phyloP scores from a whole-genome alignment of 2,113 vertebrate genomes.

The Myodes glareolus region DNA sequence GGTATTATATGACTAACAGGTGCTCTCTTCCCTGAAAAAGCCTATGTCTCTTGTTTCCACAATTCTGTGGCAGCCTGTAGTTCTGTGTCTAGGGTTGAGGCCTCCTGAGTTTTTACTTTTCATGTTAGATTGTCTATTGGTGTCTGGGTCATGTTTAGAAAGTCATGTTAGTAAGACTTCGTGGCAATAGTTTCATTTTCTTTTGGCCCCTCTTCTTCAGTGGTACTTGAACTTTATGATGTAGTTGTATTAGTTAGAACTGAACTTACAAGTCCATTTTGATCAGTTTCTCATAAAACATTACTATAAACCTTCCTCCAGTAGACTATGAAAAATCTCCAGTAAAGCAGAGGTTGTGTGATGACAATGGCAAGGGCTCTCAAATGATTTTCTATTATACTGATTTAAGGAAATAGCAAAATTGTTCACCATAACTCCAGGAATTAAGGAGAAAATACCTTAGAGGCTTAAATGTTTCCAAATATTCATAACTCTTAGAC shows the following conservation, averaged over 20 bases:
- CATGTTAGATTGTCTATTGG: neutral
- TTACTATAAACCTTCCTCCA: slow-evolving; percentile 66
- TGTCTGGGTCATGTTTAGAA: no score
- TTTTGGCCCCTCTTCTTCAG: neutral
- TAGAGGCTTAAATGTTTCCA: slow-evolving; percentile 44
- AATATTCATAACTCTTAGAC: slow-evolving; percentile 40
- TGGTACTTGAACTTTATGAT: no score
- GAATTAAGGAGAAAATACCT: slow-evolving; percentile 50
- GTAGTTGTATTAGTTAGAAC: neutral
- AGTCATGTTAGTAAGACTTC: neutral
- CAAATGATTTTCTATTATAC: neutral
- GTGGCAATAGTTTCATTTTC: neutral
- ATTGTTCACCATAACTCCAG: slow-evolving; percentile 60
- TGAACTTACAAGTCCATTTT: neutral
- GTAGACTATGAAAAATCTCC: slow-evolving; percentile 49
- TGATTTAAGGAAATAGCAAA: slow-evolving; percentile 56
- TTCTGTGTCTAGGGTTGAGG: neutral
- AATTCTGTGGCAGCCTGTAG: neutral
- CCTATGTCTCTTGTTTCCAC: neutral
- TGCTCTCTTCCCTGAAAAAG: neutral
- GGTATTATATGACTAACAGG: neutral
- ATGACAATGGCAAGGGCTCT: slow-evolving; percentile 60
- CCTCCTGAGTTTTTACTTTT: neutral
- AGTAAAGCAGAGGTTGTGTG: slow-evolving; percentile 55
- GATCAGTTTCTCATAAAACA: slow-evolving; percentile 47